Evolutionary conservation across 2,888 invertebrate species (phyloP).

Genomic region (Podotricha telesiphe): DNA sequence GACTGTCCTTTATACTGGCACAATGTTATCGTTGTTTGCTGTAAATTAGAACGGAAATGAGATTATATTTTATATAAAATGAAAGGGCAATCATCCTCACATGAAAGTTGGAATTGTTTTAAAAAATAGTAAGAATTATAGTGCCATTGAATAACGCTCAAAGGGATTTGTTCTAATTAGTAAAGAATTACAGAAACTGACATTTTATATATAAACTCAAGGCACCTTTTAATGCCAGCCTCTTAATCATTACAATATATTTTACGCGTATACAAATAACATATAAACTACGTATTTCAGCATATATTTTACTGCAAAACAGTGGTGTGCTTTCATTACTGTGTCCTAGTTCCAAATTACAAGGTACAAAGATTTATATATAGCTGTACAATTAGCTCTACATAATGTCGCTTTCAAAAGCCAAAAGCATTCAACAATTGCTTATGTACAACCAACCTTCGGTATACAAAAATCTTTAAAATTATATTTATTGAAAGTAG

Average conservation of each 20-base stretch:
- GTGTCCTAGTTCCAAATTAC: constrained; percentile 1
- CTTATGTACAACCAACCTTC: too few species aligned
- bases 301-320: constrained; percentile 9
- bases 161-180: not conserved
- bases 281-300: constrained; percentile 11
- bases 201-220: too few species aligned
- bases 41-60: constrained; percentile 24
- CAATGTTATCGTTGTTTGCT: constrained; percentile 26
- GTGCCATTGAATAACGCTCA: not conserved
- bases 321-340: constrained; percentile 10
- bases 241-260: constrained; percentile 6
- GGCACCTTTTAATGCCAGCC: not conserved
- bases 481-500: too few species aligned
- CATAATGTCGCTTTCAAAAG: constrained; percentile 4
- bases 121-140: too few species aligned
- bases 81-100: not conserved
- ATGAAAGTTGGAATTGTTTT: too few species aligned
- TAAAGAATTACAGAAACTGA: not conserved
- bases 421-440: not conserved
- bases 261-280: not conserved
- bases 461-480: too few species aligned
- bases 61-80: not conserved
- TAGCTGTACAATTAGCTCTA: not conserved
- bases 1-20: constrained; percentile 26
- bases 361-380: not conserved